Evolutionary conservation across 2,888 invertebrate genomes (phyloP).

Genomic region (Pseudanteris insignis): DNA sequence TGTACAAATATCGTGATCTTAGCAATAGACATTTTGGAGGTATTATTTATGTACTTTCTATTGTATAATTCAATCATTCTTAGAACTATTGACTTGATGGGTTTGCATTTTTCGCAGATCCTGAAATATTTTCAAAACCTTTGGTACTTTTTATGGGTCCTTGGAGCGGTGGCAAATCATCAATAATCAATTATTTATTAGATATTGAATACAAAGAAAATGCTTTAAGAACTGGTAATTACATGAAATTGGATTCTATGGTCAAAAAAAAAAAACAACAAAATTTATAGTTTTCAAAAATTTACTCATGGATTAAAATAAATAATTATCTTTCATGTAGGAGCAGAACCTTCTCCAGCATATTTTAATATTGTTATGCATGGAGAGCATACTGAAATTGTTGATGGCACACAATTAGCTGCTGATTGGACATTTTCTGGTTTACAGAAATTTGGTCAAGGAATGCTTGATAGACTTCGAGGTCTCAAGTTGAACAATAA

Average conservation of each 20-base stretch:
- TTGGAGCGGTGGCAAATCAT: constrained; percentile 96
- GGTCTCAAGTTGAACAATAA: constrained; percentile 84
- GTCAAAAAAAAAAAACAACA: too few relatives aligned
- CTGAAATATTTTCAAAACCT: constrained; percentile 94
- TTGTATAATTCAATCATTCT: neutral
- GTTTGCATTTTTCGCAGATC: too few relatives aligned
- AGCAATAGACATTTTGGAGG: constrained; percentile 90
- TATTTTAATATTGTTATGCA: constrained; percentile 92
- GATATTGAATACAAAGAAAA: constrained; percentile 86
- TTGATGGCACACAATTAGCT: constrained; percentile 93
- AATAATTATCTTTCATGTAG: constrained; percentile 69
- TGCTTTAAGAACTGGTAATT: constrained; percentile 84
- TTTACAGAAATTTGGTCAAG: constrained; percentile 94
- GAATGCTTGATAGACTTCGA: constrained; percentile 85
- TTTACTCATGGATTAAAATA: too few relatives aligned
- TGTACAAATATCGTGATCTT: constrained; percentile 90
- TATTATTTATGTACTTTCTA: too few relatives aligned
- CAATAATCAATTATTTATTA: constrained; percentile 90
- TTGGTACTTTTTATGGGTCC: constrained; percentile 94
- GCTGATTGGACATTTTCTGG: constrained; percentile 95
- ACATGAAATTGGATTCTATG: too few relatives aligned
- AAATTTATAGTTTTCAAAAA: too few relatives aligned
- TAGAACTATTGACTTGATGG: too few relatives aligned
- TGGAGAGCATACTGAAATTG: constrained; percentile 83
- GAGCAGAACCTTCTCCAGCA: constrained; percentile 92